Evolutionary conservation across 2,797 vertebrate species (phyloP).

Genomic region (Strix occidentalis): DNA sequence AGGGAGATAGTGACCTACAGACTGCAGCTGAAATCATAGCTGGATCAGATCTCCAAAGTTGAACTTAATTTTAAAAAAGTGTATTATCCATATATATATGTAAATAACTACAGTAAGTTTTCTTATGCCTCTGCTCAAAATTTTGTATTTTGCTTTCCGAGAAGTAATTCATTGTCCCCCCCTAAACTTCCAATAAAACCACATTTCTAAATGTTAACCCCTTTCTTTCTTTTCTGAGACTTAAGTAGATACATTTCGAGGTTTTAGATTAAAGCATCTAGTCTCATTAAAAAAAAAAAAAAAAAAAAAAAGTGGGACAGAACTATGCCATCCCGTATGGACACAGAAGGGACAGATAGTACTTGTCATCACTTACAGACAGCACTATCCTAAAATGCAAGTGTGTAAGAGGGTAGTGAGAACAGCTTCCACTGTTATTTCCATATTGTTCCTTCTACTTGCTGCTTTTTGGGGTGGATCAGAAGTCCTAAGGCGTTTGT

Average conservation of each 20-base stretch:
- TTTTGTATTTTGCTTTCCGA: background rate
- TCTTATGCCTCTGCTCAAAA: background rate
- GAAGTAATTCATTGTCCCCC: background rate
- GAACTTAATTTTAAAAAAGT: background rate
- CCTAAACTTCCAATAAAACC: background rate
- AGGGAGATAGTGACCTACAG: background rate
- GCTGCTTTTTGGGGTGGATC: background rate
- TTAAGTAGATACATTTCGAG: background rate
- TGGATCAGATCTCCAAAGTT: background rate
- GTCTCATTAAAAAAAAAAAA: background rate
- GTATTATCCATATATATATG: background rate
- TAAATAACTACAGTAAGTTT: background rate
- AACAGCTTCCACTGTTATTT: background rate
- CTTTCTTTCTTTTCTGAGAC: background rate
- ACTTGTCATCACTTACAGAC: background rate
- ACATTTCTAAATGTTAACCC: background rate
- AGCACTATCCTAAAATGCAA: background rate
- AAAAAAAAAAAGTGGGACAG: background rate
- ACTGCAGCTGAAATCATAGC: background rate
- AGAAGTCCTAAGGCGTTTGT: background rate
- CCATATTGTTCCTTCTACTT: background rate
- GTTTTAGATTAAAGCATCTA: background rate
- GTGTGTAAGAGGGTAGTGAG: background rate
- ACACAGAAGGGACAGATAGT: background rate
- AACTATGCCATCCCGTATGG: background rate